phyloP scores from a whole-genome alignment of 1,140 invertebrate genomes.

The Trichogramma pretiosum region DNA sequence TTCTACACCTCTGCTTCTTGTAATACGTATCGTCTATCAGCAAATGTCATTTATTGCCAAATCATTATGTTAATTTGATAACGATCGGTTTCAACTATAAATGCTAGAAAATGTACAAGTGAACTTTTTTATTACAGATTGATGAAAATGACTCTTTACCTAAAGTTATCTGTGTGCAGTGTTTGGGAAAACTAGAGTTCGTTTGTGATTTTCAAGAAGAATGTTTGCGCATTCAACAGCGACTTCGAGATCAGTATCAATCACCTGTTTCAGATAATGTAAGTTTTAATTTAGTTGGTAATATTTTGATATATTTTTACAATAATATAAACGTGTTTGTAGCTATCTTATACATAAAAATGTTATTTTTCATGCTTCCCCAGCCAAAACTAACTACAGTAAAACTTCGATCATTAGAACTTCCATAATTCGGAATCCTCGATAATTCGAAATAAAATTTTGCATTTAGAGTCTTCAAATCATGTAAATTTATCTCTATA shows the following conservation, averaged over 20 bases:
- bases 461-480: too few relatives aligned
- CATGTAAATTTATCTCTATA: too few relatives aligned
- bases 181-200: constrained; percentile 45
- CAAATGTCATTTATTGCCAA: background rate
- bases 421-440: too few relatives aligned
- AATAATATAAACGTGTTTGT: too few relatives aligned
- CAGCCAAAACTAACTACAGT: too few relatives aligned
- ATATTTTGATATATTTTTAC: too few relatives aligned
- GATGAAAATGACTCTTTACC: constrained; percentile 44
- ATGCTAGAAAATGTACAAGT: background rate
- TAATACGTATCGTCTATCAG: background rate
- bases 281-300: too few relatives aligned
- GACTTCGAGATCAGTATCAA: constrained; percentile 39
- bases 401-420: too few relatives aligned
- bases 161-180: constrained; percentile 44
- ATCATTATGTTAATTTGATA: background rate
- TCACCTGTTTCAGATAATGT: constrained; percentile 37
- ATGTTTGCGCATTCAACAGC: constrained; percentile 42
- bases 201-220: constrained; percentile 47
- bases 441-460: too few relatives aligned
- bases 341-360: too few relatives aligned
- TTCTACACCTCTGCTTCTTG: background rate
- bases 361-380: too few relatives aligned
- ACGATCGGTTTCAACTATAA: background rate
- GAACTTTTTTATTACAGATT: constrained; percentile 38